Conservation (phyloP, 2,797 vertebrate species). For the Phalloptychus januarius region DNA sequence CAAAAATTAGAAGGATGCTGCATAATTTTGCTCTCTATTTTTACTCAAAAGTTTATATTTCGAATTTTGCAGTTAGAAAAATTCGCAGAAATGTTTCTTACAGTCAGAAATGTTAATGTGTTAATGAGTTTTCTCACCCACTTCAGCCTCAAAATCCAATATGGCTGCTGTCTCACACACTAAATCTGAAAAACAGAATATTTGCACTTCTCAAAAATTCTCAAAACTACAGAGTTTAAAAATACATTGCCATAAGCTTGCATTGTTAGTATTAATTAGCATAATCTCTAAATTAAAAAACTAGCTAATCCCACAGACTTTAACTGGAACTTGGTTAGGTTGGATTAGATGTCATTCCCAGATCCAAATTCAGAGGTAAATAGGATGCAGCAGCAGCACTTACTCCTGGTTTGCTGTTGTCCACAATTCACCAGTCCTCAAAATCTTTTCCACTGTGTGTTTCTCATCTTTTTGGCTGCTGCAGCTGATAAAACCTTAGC, state of each 20-base stretch:
- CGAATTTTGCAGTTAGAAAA: not conserved
- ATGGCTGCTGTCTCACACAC: not conserved
- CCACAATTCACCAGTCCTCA: not conserved
- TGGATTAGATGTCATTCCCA: not conserved
- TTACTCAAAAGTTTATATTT: not conserved
- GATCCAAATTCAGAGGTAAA: not conserved
- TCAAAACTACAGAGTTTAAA: not conserved
- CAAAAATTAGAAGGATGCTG: not conserved
- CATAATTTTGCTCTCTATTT: not conserved
- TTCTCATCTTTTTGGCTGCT: not conserved
- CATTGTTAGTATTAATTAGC: not conserved
- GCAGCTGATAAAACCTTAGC: not conserved
- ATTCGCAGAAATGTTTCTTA: not conserved
- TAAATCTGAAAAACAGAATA: not conserved
- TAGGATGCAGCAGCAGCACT: not conserved
- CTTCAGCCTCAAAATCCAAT: not conserved
- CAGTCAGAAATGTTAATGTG: not conserved
- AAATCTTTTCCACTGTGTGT: not conserved
- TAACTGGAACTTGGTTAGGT: not conserved
- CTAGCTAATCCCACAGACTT: not conserved
- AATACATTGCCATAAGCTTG: not conserved
- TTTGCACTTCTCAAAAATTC: not conserved
- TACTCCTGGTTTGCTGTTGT: not conserved
- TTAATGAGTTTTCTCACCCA: not conserved
- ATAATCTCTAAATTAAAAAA: not conserved